Conservation (phyloP, 1,140 invertebrate genomes). For the Araneus ventricosus region DNA sequence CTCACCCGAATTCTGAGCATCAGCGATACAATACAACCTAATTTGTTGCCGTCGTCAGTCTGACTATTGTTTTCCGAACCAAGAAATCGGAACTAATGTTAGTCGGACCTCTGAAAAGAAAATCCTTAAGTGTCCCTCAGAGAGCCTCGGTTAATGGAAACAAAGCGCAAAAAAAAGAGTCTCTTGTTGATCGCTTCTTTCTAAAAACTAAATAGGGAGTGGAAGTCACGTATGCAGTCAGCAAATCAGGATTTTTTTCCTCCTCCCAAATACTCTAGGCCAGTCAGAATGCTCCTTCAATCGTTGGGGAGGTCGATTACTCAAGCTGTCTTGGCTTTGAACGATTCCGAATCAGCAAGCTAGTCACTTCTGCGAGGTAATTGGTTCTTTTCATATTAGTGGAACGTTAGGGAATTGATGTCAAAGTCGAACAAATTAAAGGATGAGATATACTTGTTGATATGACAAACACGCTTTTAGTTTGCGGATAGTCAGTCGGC, state of each 20-base stretch:
- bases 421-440: background rate
- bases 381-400: constrained; percentile 20
- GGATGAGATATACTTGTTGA: background rate
- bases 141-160: background rate
- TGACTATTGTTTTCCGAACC: background rate
- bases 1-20: background rate
- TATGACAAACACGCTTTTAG: background rate
- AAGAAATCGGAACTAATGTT: constrained; percentile 15
- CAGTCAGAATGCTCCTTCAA: background rate
- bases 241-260: background rate
- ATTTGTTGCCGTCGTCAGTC: background rate
- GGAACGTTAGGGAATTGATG: background rate
- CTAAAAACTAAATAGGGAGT: constrained; percentile 11
- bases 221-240: constrained; percentile 22
- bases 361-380: constrained; percentile 18
- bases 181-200: constrained; percentile 22
- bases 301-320: constrained; percentile 1
- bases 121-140: constrained; percentile 18
- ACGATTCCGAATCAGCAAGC: constrained; percentile 13
- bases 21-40: background rate
- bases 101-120: background rate
- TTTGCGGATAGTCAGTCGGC: background rate
- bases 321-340: constrained; percentile 7
- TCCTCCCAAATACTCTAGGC: background rate
- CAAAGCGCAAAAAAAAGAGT: background rate